Percentiles rank a stretch among this genome's conserved stretches.
Evolutionary conservation across 2,888 invertebrate species (phyloP).

Genomic region (Phaedon cochleariae): DNA sequence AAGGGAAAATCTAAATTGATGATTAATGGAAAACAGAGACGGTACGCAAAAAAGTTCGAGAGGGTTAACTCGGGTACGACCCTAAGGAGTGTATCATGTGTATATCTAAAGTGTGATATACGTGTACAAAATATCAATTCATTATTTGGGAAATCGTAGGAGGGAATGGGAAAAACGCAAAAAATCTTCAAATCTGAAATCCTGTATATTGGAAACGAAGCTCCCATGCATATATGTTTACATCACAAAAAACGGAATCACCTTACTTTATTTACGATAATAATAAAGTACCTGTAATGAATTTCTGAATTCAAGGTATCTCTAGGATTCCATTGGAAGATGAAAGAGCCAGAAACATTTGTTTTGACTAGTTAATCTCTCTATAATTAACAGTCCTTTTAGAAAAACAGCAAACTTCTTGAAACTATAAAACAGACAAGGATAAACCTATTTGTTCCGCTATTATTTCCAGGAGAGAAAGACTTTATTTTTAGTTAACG

Average conservation of each 20-base stretch:
- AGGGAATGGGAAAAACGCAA: too few relatives aligned
- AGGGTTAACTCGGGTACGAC: too few relatives aligned
- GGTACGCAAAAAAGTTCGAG: too few relatives aligned
- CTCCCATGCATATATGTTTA: neutral
- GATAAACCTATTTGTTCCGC: slow-evolving; percentile 6
- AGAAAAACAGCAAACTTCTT: slow-evolving; percentile 25
- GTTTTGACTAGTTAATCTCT: slow-evolving; percentile 31
- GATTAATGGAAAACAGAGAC: too few relatives aligned
- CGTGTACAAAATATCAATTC: too few relatives aligned
- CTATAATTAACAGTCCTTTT: slow-evolving; percentile 31
- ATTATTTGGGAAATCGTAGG: too few relatives aligned
- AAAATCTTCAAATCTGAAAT: too few relatives aligned
- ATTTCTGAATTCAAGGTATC: neutral
- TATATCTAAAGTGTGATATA: too few relatives aligned
- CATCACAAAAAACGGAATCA: neutral
- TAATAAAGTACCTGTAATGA: neutral
- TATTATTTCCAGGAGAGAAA: slow-evolving; percentile 7
- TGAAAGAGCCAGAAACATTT: slow-evolving; percentile 26
- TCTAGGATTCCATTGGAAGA: slow-evolving; percentile 16
- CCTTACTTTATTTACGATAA: neutral
- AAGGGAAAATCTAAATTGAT: too few relatives aligned
- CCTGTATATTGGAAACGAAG: too few relatives aligned
- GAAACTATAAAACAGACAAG: slow-evolving; percentile 10
- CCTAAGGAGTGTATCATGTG: too few relatives aligned
- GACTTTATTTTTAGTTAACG: slow-evolving; percentile 41